Percentiles rank a stretch among this genome's conserved stretches.
Evolutionary conservation across 2,888 invertebrate species (phyloP).

Genomic region (Andricus curvator): DNA sequence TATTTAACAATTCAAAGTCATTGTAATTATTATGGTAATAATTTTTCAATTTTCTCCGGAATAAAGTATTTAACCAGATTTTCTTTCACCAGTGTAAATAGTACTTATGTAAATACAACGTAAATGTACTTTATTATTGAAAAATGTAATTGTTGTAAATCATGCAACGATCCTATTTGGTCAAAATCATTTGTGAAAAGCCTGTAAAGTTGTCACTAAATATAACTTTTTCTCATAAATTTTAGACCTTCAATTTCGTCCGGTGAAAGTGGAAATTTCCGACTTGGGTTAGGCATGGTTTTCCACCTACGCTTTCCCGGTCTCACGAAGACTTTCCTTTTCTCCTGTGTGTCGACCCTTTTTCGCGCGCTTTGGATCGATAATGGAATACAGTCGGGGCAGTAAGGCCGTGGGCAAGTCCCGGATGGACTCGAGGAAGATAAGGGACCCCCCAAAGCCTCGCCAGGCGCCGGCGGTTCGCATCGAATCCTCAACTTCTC

Average conservation of each 20-base stretch:
- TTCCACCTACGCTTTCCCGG: background rate
- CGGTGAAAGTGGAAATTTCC: background rate
- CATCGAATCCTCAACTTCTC: slow-evolving; percentile 73
- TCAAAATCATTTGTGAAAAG: too few relatives aligned
- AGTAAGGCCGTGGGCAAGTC: slow-evolving; percentile 64
- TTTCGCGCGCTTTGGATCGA: slow-evolving; percentile 59
- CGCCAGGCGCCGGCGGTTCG: slow-evolving; percentile 74
- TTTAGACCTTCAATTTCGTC: background rate
- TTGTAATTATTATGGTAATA: too few relatives aligned
- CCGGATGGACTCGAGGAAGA: slow-evolving; percentile 69
- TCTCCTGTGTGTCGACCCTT: background rate
- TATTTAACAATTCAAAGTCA: too few relatives aligned
- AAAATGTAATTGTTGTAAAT: too few relatives aligned
- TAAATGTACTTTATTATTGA: too few relatives aligned
- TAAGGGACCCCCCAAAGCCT: slow-evolving; percentile 76
- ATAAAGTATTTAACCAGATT: too few relatives aligned
- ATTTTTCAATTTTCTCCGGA: too few relatives aligned
- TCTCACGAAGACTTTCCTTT: background rate
- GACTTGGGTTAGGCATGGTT: background rate
- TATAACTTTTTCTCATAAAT: background rate
- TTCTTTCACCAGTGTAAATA: too few relatives aligned
- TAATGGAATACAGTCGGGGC: slow-evolving; percentile 67
- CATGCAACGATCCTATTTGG: too few relatives aligned
- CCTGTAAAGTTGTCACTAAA: too few relatives aligned
- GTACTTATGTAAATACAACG: too few relatives aligned